Conservation (phyloP, 2,797 vertebrate genomes). For the Cynodonichthys magdalenae region DNA sequence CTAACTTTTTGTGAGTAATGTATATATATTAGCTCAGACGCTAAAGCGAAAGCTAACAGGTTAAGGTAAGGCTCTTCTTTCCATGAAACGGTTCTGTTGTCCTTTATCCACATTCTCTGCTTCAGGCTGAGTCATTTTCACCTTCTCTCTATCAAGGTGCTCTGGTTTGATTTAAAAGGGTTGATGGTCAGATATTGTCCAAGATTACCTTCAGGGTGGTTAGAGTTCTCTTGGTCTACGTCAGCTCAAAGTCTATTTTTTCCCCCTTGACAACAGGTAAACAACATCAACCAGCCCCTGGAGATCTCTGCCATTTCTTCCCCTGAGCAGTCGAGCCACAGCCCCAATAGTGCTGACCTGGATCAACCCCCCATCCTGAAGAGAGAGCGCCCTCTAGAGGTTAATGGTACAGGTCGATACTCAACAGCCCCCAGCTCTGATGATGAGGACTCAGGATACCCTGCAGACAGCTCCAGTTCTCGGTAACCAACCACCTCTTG, state of each 20-base stretch:
- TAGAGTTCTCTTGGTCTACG: background rate
- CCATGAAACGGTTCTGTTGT: no score
- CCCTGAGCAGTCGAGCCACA: slow-evolving; percentile 92
- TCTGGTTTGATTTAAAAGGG: no score
- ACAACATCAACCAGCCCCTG: slow-evolving; percentile 98
- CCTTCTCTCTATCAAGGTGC: no score
- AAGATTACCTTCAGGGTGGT: no score
- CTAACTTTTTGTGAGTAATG: no score
- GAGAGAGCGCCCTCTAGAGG: slow-evolving; percentile 90
- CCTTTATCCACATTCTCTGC: no score
- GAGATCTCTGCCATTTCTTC: slow-evolving; percentile 99
- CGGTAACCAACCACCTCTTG: slow-evolving; percentile 53
- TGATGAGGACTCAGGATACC: slow-evolving; percentile 80
- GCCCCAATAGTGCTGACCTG: slow-evolving; percentile 87
- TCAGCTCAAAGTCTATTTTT: slow-evolving; percentile 9
- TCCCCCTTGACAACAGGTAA: slow-evolving; percentile 82
- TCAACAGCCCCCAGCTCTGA: slow-evolving; percentile 83
- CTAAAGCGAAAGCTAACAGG: no score
- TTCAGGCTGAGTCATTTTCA: no score
- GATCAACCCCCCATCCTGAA: slow-evolving; percentile 95
- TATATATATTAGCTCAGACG: no score
- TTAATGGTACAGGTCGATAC: slow-evolving; percentile 77
- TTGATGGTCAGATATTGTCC: no score
- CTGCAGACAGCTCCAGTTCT: slow-evolving; percentile 81
- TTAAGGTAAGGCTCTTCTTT: no score